Base-by-base conservation (phyloP, 2,797 vertebrate genomes). In the Pteropus rufus region DNA sequence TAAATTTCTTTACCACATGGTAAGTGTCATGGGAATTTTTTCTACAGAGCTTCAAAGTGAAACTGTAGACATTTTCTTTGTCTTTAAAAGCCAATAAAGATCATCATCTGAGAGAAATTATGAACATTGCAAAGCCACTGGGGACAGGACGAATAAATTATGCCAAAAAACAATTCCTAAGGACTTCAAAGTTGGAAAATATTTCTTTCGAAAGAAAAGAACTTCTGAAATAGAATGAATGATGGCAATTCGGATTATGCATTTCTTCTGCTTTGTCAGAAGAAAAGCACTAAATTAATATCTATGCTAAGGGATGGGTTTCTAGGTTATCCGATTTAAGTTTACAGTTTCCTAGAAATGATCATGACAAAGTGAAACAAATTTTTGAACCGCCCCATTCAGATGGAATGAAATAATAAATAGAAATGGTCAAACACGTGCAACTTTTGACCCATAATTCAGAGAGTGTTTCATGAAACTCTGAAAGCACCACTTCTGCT, bases 181-280 rank as follows among this genome's bases (percentile, higher is more conserved):
- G 88, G 86, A 95, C 96, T 97, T 96, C 96, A 96, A 97, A 97
- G 97, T 89, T 73, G 89, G 92, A 93, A 96, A 92, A 62, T 65
- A 77, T 79, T 93, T 87, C 76, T 80, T 88, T 95, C 85, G 62
- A 80, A 92, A 93, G 80, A 90, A 96, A 95, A 76, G 46, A 94
- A 91, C 80, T 94, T 92, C 81, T 46, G 82, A 94, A 94, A 92
- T 64, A 94, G 96, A 95, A 69, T 18, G 75, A 85, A 89, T 90
- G 83, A 87, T 34, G 31, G 44, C 16, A 36, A 49, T 96, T 80
- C 34, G 19, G 54, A 70, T 46, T 36, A 39, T 49, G 52, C 34
- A 1, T 84, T 82, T 92, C 69, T 94, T 65, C 84, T 60, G 24
- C 46, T 84, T 80, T 67, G n/a, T 95, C 76, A 77, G 73, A 77